phyloP scores from a whole-genome alignment of 2,113 vertebrate genomes.

The Baryphthengus martii region DNA sequence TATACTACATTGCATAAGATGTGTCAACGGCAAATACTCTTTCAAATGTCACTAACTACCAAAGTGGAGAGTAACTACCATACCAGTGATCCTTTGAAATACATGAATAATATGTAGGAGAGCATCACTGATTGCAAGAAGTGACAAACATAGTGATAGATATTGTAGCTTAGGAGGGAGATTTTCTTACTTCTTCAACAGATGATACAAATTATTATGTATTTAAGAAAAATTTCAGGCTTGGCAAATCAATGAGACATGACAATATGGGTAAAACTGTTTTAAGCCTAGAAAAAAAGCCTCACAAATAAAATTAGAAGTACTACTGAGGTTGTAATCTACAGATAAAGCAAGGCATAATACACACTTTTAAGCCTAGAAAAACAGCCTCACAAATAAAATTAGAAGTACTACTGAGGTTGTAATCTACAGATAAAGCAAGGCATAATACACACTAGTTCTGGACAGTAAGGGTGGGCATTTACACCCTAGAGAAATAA shows the following conservation, averaged over 20 bases:
- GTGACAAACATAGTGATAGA: neutral
- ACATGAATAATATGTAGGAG: neutral
- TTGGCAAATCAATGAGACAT: neutral
- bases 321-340: neutral
- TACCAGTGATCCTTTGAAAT: neutral
- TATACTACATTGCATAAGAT: neutral
- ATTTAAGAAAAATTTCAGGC: neutral
- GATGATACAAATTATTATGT: rapidly evolving
- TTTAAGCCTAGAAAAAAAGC: neutral
- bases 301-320: neutral
- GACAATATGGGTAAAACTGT: neutral
- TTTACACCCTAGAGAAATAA: neutral
- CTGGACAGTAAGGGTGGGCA: neutral
- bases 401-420: neutral
- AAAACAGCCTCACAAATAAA: rapidly evolving
- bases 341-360: neutral
- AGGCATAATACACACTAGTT: neutral
- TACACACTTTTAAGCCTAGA: no score
- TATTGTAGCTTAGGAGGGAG: rapidly evolving
- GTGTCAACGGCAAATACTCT: neutral
- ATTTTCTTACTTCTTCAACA: neutral
- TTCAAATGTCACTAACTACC: neutral
- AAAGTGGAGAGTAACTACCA: neutral
- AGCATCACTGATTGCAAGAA: neutral
- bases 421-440: neutral